Evolutionary conservation across 2,797 vertebrate genomes (phyloP), one percentile per base, ranked within the genome.

Genomic region (Microctenopoma lineatum): DNA sequence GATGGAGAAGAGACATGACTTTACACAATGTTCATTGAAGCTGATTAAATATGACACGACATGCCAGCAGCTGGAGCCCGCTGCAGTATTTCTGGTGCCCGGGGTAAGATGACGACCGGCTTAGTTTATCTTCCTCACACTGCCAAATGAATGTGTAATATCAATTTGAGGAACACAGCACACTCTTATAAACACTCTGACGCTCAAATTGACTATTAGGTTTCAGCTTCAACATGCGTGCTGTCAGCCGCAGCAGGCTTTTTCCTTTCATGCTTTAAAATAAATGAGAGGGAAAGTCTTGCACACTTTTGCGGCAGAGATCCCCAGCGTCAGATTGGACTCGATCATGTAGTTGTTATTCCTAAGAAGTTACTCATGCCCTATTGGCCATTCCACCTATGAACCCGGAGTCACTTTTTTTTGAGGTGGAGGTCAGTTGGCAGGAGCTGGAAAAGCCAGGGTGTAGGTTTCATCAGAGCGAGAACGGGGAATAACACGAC

Each of bases 391-490:
- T 83, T 60, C 66, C 71, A 71, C 73, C 68, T 73, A 16, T 72
- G 73, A 80, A 66, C 66, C 53, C 42, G 42, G 67, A 81, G 69
- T 58, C 47, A 21, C 68, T 70, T 68, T 21, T 21, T 21, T 74
- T 58, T 47, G 45, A 86, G 76, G 65, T 71, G 80, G 75, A 80
- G 82, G 80, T 88, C 81, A 77, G 73, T 48, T 72, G 58, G 77
- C 75, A 71, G 67, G 57, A 68, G 67, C 66, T 51, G 71, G 81
- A 66, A 73, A 63, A 78, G 77, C 41, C 27, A 83, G 79, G 79
- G 81, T 90, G 79, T 88, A 62, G 72, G 78, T 91, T 90, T 92
- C 79, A 7, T 70, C 78, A 68, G 77, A 76, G 74, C 15, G 68
- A 74, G 83, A 65, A 72, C 51, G 21, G 64, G 75, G 86, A 84